Percentiles rank a stretch among this genome's conserved stretches.
phyloP scores from a whole-genome alignment of 2,888 invertebrate genomes.

The Mythimna lalbum region DNA sequence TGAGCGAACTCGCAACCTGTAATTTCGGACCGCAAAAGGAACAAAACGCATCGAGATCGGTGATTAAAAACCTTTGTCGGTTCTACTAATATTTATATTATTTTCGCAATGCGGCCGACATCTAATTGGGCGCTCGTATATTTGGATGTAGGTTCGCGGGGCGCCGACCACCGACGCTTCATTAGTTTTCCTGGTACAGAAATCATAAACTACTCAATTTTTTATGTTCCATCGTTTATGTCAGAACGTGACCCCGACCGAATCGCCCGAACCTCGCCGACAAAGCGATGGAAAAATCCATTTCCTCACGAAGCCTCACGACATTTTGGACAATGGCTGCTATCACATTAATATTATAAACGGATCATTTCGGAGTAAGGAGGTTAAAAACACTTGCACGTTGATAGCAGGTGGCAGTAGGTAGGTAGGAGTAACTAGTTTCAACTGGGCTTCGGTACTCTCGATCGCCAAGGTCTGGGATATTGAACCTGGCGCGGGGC shows the following conservation, averaged over 20 bases:
- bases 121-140: conserved; percentile 88
- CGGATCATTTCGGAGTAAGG: conserved; percentile 37
- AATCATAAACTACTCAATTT: conserved; percentile 84
- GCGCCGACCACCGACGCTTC: conserved; percentile 86
- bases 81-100: conserved; percentile 91
- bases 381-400: conserved; percentile 81
- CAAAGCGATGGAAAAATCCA: conserved; percentile 80
- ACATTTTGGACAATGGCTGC: conserved; percentile 51
- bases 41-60: conserved; percentile 88
- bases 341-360: conserved; percentile 42
- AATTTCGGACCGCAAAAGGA: conserved; percentile 91
- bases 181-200: conserved; percentile 88
- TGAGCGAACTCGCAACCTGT: conserved; percentile 89
- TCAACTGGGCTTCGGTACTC: conserved; percentile 80
- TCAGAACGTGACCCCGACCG: conserved; percentile 81
- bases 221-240: conserved; percentile 83
- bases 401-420: conserved; percentile 84
- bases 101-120: conserved; percentile 89
- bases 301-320: conserved; percentile 70
- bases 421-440: conserved; percentile 86
- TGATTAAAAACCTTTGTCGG: conserved; percentile 91
- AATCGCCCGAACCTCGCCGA: conserved; percentile 68
- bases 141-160: conserved; percentile 82
- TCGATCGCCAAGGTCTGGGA: conserved; percentile 89
- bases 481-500: conserved; percentile 89